Base-by-base conservation (phyloP, 2,113 vertebrate genomes). In the Equus przewalskii region DNA sequence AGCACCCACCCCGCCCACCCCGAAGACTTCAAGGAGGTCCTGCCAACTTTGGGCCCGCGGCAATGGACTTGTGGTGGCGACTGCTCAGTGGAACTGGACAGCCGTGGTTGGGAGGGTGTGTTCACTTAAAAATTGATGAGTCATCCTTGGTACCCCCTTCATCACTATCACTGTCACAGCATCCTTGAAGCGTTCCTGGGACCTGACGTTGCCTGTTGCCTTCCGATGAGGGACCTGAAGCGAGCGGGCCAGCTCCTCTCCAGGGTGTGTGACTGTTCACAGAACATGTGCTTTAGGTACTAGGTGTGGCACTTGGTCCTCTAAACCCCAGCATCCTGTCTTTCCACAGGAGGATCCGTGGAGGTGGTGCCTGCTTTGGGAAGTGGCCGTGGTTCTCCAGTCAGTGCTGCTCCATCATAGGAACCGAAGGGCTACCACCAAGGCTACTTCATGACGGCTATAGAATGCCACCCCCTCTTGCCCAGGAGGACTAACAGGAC, bases 291-390 rank as follows among this genome's bases (percentile, higher is more conserved):
- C 46, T 41, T 76, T 54, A 1, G n/a, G 49, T 24, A 0, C 6
- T 3, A 5, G 51, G 9, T 10, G 0, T 10, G 30, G 18, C 24
- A 1, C 15, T 22, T 13, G 0, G 16, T 4, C 33, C 41, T 26
- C 94, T 96, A 41, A 97, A 18, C n/a, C 56, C 30, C 11, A 19
- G 49, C n/a, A 0, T 24, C 89, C n/a, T 6, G 0, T 97, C 67
- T 96, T 30, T 36, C 49, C 44, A 1, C 75, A 98, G 96, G 49
- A 60, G 44, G 16, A 7, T 1, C 76, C 73, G 0, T 28, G 19
- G 67, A 72, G 80, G 30, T 12, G 64, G 49, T 22, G 1, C 41
- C 24, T 7, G 14, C 65, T 8, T 24, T 36, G 54, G 83, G 24
- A 72, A 41, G n/a, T 3, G 10, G 67, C 28, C 26, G 0, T 1